These are phyloP conservation scores for Onychomys torridus DNA, from an alignment of 2,797 vertebrate species.

Conservation along the genomic window DNA sequence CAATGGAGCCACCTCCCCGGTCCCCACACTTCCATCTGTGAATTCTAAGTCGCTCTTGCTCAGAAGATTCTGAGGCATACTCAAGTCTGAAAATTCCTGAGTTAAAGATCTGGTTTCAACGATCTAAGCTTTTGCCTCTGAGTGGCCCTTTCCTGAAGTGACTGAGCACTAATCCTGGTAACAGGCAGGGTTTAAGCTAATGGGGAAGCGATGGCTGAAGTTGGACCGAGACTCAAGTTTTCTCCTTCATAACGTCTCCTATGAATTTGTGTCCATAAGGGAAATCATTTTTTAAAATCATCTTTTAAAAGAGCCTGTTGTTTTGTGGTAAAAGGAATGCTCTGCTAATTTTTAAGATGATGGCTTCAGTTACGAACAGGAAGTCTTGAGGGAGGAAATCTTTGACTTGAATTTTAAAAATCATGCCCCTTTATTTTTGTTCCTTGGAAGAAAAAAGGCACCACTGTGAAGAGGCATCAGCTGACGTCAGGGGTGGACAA, in stretches of 20 bases:
- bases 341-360: constrained; percentile 77
- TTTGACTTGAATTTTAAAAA: constrained; percentile 32
- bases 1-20: not conserved
- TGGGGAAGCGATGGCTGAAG: not conserved
- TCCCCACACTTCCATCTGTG: not conserved
- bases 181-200: constrained; percentile 7
- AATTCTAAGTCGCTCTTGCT: not conserved
- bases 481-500: not conserved
- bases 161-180: constrained; percentile 12
- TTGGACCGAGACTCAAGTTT: constrained; percentile 42
- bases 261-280: constrained; percentile 65
- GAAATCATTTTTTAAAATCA: constrained; percentile 43
- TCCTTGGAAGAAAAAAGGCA: constrained; percentile 35
- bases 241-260: constrained; percentile 7
- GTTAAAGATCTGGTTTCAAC: constrained; percentile 46
- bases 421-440: not conserved
- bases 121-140: constrained; percentile 26
- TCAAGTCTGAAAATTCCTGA: constrained; percentile 13
- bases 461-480: not conserved
- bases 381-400: constrained; percentile 63
- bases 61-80: not conserved
- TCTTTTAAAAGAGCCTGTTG: constrained; percentile 38
- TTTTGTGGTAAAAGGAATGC: constrained; percentile 69
- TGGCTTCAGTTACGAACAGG: constrained; percentile 71
- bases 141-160: not conserved